Evolutionary conservation across 2,797 vertebrate species (phyloP).

Genomic region (Mionectes olivaceus): DNA sequence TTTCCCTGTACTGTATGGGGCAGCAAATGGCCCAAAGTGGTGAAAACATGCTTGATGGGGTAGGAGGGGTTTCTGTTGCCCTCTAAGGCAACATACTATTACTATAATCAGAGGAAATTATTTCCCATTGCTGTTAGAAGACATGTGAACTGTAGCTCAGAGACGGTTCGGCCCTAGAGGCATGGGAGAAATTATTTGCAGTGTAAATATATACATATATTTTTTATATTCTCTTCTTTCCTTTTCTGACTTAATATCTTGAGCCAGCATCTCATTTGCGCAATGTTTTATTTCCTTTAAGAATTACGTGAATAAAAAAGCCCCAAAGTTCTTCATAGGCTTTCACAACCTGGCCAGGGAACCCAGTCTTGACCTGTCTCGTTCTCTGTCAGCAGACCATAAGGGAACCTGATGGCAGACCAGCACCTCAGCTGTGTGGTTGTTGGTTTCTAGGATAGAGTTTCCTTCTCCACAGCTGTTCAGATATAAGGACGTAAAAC

Average conservation of each 20-base stretch:
- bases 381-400: not conserved
- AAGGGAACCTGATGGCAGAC: not conserved
- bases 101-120: not conserved
- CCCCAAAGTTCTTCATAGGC: not conserved
- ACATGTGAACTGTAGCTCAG: not conserved
- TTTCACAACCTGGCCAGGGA: not conserved
- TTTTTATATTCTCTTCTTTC: not conserved
- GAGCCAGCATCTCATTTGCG: not conserved
- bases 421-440: not conserved
- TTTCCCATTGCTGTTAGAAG: not conserved
- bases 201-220: not conserved
- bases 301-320: not conserved
- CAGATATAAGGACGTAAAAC: not conserved
- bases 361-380: not conserved
- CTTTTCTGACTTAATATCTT: not conserved
- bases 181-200: not conserved
- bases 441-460: not conserved
- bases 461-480: not conserved
- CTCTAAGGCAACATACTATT: not conserved
- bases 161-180: not conserved
- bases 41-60: not conserved
- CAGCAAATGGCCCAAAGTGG: not conserved
- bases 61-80: not conserved
- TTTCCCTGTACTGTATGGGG: not conserved
- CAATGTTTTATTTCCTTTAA: not conserved